These are phyloP conservation scores for Chiloscyllium punctatum DNA, from an alignment of 2,797 vertebrate species.

Conservation along the genomic window DNA sequence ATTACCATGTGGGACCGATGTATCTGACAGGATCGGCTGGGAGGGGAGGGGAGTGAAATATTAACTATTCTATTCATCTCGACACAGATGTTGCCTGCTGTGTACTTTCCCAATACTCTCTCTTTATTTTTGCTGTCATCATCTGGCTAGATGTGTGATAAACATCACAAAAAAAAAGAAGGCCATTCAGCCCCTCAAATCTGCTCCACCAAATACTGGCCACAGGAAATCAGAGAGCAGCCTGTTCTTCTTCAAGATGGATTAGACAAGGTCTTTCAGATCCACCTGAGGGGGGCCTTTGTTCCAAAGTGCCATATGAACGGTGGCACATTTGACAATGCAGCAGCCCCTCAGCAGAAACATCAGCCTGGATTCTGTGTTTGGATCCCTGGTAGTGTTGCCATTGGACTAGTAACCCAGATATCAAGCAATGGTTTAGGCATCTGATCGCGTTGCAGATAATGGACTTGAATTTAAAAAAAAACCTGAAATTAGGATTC, in stretches of 20 bases:
- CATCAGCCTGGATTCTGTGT: not conserved
- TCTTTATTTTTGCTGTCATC: not conserved
- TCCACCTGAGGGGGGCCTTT: not conserved
- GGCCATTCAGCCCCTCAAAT: not conserved
- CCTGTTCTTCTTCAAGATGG: not conserved
- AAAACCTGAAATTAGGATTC: too few species aligned
- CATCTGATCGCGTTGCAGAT: too few species aligned
- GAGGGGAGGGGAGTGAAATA: too few species aligned
- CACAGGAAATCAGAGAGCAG: not conserved
- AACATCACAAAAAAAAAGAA: too few species aligned
- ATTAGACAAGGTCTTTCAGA: not conserved
- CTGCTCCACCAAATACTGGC: not conserved
- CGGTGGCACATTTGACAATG: not conserved
- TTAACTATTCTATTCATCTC: too few species aligned
- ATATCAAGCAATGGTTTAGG: too few species aligned
- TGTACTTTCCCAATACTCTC: too few species aligned
- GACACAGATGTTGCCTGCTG: too few species aligned
- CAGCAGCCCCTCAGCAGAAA: not conserved
- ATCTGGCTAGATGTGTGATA: not conserved
- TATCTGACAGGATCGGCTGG: too few species aligned
- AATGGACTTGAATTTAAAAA: too few species aligned
- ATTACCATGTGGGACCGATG: too few species aligned
- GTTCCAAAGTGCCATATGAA: not conserved
- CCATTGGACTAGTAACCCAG: too few species aligned
- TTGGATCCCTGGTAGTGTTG: not conserved